Base-by-base conservation (phyloP, 2,113 vertebrate genomes). In the Glaucomys volans region DNA sequence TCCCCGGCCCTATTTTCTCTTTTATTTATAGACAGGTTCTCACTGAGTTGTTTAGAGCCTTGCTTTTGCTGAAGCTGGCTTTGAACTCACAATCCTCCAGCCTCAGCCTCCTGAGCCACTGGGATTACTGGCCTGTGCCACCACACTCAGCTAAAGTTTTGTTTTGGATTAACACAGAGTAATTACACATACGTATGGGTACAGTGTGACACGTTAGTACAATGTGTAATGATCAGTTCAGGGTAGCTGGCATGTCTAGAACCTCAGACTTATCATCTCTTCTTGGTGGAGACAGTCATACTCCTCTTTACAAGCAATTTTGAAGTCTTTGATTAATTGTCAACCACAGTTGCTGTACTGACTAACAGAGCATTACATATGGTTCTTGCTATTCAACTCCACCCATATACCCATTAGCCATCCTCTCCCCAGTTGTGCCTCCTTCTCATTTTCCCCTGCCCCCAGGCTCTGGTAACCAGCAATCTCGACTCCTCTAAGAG, bases 371-470 rank as follows among this genome's bases (percentile, higher is more conserved):
- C 18, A 79, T n/a, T n/a, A 59, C 22, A 28, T 59, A 13, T 59
- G 14, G 16, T 8, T 81, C 20, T 8, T 37, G 10, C 28, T 28
- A 9, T 81, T 8, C 8, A 28, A 59, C 1, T n/a, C 16, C 22
- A 59, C 14, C 54, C 76, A 2, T 22, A 12, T 4, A 37, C 11
- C 35, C n/a, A 57, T 54, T 75, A 75, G 8, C 32, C 4, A 14
- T 26, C 28, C 32, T 47, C 8, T n/a, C 22, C 47, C 13, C 1
- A 8, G n/a, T 14, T 5, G 2, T n/a, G 12, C 12, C 10, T 12
- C 8, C 22, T n/a, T n/a, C 22, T 59, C 20, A 35, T 62, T 2
- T 8, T 2, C 4, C 47, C 8, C 4, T 8, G 2, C 4, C 47
- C 8, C 4, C 3, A 76, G 30, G 22, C 20, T 64, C 42, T 28